Percentiles rank a stretch among this genome's conserved stretches.
These are phyloP conservation scores for Typhlomys cinereus DNA, from an alignment of 2,113 vertebrate genomes.

Conservation along the genomic window DNA sequence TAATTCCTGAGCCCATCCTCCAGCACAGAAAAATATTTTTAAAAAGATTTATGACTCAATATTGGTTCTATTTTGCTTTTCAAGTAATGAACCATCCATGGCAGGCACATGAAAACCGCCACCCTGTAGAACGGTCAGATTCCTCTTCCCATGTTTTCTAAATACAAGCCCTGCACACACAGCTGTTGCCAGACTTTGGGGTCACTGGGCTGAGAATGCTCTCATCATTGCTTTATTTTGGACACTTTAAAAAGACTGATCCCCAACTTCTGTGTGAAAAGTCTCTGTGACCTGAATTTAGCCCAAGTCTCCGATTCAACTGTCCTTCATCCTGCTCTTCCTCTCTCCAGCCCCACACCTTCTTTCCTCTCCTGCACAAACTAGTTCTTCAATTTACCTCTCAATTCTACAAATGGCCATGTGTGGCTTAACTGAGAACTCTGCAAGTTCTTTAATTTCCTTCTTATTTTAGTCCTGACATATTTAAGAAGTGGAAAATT, in stretches of 20 bases:
- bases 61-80: background rate
- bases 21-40: background rate
- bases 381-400: background rate
- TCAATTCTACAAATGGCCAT: background rate
- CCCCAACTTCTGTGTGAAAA: background rate
- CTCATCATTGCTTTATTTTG: background rate
- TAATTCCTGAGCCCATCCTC: no score
- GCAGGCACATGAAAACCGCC: background rate
- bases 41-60: no score
- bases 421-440: background rate
- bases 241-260: background rate
- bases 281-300: no score
- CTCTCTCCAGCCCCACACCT: background rate
- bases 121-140: background rate
- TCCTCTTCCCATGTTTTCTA: background rate
- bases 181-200: background rate
- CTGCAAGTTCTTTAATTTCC: background rate
- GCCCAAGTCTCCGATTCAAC: background rate
- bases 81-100: background rate
- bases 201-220: background rate
- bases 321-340: background rate
- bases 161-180: background rate
- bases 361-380: background rate
- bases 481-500: background rate
- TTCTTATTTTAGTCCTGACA: background rate